A percentile compares a stretch with the other conserved stretches of the same genome.
Evolutionary conservation across 2,113 vertebrate genomes (phyloP).

Genomic region (Gnathonemus longibarbis): DNA sequence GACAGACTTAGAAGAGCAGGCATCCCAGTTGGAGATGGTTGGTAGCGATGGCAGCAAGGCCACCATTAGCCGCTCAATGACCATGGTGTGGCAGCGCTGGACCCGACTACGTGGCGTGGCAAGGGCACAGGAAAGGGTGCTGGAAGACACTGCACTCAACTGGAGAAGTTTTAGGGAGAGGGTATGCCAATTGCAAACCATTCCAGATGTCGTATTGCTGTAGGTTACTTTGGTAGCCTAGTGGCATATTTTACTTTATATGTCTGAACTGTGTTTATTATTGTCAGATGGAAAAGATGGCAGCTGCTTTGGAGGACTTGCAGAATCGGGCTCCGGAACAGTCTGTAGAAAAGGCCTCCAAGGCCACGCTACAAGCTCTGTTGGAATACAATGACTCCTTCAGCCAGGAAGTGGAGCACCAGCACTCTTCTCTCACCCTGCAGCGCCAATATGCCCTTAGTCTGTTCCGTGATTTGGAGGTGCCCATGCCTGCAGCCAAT

Average conservation of each 20-base stretch:
- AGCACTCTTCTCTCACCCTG: slow-evolving; percentile 69
- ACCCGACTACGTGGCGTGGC: slow-evolving; percentile 78
- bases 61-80: slow-evolving; percentile 82
- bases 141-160: slow-evolving; percentile 79
- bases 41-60: slow-evolving; percentile 86
- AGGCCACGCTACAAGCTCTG: slow-evolving; percentile 72
- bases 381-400: slow-evolving; percentile 71
- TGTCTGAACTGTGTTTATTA: not conserved
- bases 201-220: not conserved
- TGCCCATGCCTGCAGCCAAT: slow-evolving; percentile 53
- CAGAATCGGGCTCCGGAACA: slow-evolving; percentile 71
- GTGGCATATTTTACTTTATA: not conserved
- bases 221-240: not conserved
- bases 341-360: slow-evolving; percentile 80
- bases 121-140: slow-evolving; percentile 82
- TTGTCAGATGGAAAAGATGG: slow-evolving; percentile 71
- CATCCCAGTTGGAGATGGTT: slow-evolving; percentile 71
- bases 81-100: slow-evolving; percentile 93
- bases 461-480: slow-evolving; percentile 69
- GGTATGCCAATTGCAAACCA: slow-evolving; percentile 52
- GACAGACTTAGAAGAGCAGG: slow-evolving; percentile 76
- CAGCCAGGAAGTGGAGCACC: slow-evolving; percentile 71
- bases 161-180: slow-evolving; percentile 79
- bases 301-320: slow-evolving; percentile 64
- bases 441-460: slow-evolving; percentile 72